Evolutionary conservation across 2,797 vertebrate species (phyloP).

Genomic region (Falco columbarius): DNA sequence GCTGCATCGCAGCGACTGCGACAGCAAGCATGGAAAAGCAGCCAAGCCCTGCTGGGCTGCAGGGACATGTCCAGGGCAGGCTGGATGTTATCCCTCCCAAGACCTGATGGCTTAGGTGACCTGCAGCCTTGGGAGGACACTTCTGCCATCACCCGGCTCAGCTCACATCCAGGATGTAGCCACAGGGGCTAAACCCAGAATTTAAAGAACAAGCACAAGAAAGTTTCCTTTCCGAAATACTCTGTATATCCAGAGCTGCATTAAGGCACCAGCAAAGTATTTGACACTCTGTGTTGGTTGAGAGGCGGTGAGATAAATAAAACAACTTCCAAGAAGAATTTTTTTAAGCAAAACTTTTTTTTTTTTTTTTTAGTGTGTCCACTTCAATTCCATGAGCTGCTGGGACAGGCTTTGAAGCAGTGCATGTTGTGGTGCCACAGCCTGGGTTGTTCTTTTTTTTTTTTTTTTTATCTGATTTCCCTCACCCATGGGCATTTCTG

Average conservation of each 20-base stretch:
- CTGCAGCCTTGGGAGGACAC: accelerated
- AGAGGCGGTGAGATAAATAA: not conserved
- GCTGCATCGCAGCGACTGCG: accelerated
- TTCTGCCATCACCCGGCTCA: not conserved
- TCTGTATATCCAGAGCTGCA: not conserved
- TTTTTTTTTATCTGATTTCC: not conserved
- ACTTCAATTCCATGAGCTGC: not conserved
- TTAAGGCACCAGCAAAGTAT: not conserved
- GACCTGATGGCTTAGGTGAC: not conserved
- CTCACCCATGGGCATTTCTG: not conserved
- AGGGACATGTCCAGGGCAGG: accelerated
- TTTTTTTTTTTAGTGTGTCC: not conserved
- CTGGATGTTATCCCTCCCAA: not conserved
- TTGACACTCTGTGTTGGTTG: not conserved
- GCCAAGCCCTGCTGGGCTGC: not conserved
- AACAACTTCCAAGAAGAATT: not conserved
- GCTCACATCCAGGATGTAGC: not conserved
- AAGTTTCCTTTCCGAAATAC: not conserved
- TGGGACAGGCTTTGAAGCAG: not conserved
- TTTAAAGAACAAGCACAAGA: not conserved
- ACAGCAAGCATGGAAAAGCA: not conserved
- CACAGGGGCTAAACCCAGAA: not conserved
- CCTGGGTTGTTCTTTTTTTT: too few relatives aligned
- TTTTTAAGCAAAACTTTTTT: not conserved
- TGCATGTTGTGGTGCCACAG: not conserved